Conservation (phyloP, 2,113 vertebrate species). For the Pampusana beccarii region DNA sequence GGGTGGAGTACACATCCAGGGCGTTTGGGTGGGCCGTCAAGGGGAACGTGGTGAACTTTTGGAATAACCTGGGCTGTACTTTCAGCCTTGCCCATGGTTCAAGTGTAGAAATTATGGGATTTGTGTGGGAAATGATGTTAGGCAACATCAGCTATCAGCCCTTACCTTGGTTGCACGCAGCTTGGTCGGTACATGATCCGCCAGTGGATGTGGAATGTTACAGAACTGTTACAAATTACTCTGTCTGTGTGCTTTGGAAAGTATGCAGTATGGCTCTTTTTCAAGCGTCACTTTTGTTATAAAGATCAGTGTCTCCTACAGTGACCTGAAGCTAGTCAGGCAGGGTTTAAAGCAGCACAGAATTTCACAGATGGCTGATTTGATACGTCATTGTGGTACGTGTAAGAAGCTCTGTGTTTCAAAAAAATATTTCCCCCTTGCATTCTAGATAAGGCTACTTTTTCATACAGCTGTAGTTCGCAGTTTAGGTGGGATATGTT, state of each 20-base stretch:
- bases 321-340: conserved; percentile 23
- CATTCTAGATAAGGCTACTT: background rate
- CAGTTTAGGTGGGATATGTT: background rate
- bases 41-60: background rate
- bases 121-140: background rate
- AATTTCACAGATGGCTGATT: background rate
- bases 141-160: background rate
- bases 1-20: background rate
- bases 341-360: background rate
- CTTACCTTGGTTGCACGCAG: background rate
- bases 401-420: background rate
- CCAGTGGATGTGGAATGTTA: background rate
- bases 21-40: background rate
- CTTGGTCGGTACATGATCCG: background rate
- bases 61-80: background rate
- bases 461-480: background rate
- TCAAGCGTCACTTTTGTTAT: background rate
- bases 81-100: background rate
- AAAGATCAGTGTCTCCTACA: conserved; percentile 16
- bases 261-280: background rate
- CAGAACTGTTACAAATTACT: background rate
- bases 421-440: background rate
- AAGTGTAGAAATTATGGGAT: background rate
- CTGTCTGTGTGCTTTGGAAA: conserved; percentile 10
- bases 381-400: background rate